These are phyloP conservation scores for Lasioglossum malachurum DNA, from an alignment of 2,888 invertebrate genomes.

Conservation along the genomic window DNA sequence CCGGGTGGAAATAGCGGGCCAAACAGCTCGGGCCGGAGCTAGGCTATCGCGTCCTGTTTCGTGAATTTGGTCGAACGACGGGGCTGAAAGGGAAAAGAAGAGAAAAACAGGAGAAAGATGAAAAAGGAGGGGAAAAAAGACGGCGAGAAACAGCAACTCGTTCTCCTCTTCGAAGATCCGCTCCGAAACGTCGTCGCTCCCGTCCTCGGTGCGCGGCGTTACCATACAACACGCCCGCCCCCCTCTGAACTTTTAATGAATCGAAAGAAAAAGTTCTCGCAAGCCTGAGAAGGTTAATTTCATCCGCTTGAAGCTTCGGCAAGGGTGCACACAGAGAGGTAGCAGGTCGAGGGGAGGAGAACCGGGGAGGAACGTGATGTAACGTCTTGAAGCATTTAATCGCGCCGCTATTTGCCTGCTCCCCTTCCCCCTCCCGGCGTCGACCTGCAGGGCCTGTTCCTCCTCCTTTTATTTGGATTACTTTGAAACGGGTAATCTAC, in stretches of 20 bases:
- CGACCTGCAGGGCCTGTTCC: background rate
- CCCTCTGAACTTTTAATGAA: slow-evolving; percentile 69
- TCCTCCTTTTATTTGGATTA: slow-evolving; percentile 45
- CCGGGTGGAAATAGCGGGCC: slow-evolving; percentile 32
- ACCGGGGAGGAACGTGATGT: slow-evolving; percentile 50
- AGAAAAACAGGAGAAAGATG: background rate
- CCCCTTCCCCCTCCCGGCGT: too few species aligned
- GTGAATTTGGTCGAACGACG: slow-evolving; percentile 39
- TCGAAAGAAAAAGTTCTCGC: slow-evolving; percentile 67
- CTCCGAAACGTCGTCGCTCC: slow-evolving; percentile 34
- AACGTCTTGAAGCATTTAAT: slow-evolving; percentile 62
- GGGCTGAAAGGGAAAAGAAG: background rate
- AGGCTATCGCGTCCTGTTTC: slow-evolving; percentile 58
- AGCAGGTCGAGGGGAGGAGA: slow-evolving; percentile 8
- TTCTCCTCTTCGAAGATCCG: slow-evolving; percentile 26
- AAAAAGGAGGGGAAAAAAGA: background rate
- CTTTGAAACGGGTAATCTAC: slow-evolving; percentile 39
- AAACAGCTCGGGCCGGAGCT: slow-evolving; percentile 33
- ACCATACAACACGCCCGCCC: slow-evolving; percentile 54
- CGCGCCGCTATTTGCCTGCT: slow-evolving; percentile 33
- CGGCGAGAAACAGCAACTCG: background rate
- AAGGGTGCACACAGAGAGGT: background rate
- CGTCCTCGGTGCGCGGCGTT: slow-evolving; percentile 6
- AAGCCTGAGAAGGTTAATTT: slow-evolving; percentile 60
- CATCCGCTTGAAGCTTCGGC: slow-evolving; percentile 52